These are phyloP conservation scores for Lepidurus couesii DNA, from an alignment of 1,140 invertebrate genomes.

Conservation along the genomic window DNA sequence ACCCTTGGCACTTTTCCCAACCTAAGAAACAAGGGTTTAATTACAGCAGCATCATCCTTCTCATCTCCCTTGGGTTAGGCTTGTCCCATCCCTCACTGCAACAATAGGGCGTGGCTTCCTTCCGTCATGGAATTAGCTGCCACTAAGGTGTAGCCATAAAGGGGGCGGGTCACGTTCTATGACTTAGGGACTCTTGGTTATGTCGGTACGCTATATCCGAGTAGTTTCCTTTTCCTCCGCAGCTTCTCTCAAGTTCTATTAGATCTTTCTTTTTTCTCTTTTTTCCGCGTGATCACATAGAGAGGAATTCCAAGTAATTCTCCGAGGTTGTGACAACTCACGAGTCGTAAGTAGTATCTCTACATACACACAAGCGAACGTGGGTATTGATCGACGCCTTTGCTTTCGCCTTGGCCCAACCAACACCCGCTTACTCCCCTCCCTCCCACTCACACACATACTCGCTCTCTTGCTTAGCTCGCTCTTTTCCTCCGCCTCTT, in stretches of 20 bases:
- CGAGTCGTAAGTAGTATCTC: slow-evolving; percentile 9
- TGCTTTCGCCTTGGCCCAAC: slow-evolving; percentile 32
- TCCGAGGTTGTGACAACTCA: not conserved
- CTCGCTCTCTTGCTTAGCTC: slow-evolving; percentile 29
- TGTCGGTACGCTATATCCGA: too few species aligned
- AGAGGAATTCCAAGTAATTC: not conserved
- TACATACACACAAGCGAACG: slow-evolving; percentile 25
- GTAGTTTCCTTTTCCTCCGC: too few species aligned
- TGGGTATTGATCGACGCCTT: slow-evolving; percentile 23
- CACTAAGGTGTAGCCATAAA: not conserved
- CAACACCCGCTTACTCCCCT: slow-evolving; percentile 17
- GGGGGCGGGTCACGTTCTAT: not conserved
- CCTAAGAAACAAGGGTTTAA: slow-evolving; percentile 2
- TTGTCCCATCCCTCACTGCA: not conserved
- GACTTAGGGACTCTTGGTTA: not conserved
- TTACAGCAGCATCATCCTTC: slow-evolving; percentile 1
- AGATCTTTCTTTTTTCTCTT: not conserved
- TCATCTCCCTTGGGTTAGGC: not conserved
- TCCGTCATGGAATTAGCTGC: not conserved
- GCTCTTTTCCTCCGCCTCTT: slow-evolving; percentile 24
- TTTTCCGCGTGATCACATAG: not conserved
- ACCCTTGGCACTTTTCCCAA: slow-evolving; percentile 4
- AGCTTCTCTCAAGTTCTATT: not conserved
- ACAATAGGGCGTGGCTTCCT: not conserved
- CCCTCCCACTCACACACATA: slow-evolving; percentile 33